Evolutionary conservation across 1,140 invertebrate genomes (phyloP).

Genomic region (Linepithema humile): DNA sequence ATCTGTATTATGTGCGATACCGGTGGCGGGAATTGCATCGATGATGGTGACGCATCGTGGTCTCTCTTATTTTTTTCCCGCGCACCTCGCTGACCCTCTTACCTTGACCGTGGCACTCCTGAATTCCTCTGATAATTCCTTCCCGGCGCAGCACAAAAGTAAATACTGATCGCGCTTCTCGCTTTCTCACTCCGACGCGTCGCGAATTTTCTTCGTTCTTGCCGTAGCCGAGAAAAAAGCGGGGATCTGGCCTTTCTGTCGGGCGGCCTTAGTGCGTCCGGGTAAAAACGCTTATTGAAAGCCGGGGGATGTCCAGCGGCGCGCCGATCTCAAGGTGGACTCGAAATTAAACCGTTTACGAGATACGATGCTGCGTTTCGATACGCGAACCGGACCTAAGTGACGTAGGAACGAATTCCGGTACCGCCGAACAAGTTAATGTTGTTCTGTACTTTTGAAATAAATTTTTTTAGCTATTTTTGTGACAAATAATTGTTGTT

Average conservation of each 20-base stretch:
- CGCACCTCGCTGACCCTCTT: slow-evolving; percentile 63
- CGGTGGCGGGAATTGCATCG: slow-evolving; percentile 30
- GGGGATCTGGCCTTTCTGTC: background rate
- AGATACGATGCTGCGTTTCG: slow-evolving; percentile 5
- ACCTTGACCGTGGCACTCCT: slow-evolving; percentile 67
- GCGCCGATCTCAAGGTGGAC: slow-evolving; percentile 61
- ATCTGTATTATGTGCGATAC: background rate
- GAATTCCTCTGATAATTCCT: slow-evolving; percentile 64
- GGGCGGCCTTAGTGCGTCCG: slow-evolving; percentile 50
- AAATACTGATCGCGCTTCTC: background rate
- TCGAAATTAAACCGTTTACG: slow-evolving; percentile 52
- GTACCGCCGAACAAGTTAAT: background rate
- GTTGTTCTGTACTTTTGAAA: background rate
- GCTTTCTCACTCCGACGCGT: background rate
- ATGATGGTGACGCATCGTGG: background rate
- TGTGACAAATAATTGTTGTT: background rate
- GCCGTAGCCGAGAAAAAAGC: background rate
- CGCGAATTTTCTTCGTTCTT: slow-evolving; percentile 31
- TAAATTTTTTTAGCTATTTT: background rate
- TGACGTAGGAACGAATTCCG: slow-evolving; percentile 18
- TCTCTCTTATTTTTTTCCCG: slow-evolving; percentile 52
- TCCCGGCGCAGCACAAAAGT: slow-evolving; percentile 10
- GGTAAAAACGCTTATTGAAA: slow-evolving; percentile 44
- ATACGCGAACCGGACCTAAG: slow-evolving; percentile 60
- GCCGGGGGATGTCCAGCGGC: background rate